These are phyloP conservation scores for Karalla daura DNA, from an alignment of 2,797 vertebrate genomes.

Conservation along the genomic window DNA sequence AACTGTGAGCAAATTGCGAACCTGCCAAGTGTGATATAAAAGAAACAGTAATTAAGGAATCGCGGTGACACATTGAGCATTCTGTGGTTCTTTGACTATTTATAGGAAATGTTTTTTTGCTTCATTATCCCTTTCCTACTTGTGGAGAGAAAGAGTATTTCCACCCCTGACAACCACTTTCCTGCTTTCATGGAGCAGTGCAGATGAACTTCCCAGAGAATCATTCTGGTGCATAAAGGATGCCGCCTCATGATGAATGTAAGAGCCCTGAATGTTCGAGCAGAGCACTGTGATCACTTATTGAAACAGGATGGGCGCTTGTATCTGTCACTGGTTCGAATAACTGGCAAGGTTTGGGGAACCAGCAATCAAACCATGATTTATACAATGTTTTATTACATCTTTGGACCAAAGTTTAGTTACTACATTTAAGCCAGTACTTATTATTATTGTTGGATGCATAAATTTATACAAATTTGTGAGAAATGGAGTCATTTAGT, in stretches of 20 bases:
- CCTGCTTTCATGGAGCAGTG: neutral
- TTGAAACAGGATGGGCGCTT: constrained; percentile 1
- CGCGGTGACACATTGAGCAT: neutral
- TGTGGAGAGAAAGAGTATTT: neutral
- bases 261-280: neutral
- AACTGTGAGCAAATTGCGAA: neutral
- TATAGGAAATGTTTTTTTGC: neutral
- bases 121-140: neutral
- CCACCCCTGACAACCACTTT: neutral
- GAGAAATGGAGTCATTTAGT: neutral
- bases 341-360: neutral
- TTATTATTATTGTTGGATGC: neutral
- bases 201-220: neutral
- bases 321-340: neutral
- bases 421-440: neutral
- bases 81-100: neutral
- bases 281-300: neutral
- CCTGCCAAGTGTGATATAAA: neutral
- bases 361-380: neutral
- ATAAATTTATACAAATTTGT: neutral
- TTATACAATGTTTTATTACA: neutral
- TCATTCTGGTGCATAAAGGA: constrained; percentile 1
- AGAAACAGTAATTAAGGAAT: neutral
- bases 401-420: constrained; percentile 6
- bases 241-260: neutral